phyloP scores from a whole-genome alignment of 2,113 vertebrate genomes.

The Odontesthes bonariensis region DNA sequence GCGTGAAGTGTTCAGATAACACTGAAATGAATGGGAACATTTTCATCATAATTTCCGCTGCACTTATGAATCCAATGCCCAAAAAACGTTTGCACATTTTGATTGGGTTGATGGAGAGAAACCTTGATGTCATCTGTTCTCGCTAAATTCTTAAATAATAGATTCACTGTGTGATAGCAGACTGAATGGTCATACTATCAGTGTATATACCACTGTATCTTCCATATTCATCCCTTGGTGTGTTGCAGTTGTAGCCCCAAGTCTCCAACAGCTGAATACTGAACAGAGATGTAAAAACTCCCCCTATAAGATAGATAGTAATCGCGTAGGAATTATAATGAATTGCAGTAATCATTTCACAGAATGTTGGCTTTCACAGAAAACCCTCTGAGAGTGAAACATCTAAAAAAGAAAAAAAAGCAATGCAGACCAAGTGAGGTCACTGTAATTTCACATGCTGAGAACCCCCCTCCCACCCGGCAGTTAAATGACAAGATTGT shows the following conservation, averaged over 20 bases:
- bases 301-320: constrained; percentile 14
- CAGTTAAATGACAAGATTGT: constrained; percentile 23
- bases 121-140: constrained; percentile 3
- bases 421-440: constrained; percentile 26
- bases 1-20: constrained; percentile 37
- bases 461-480: constrained; percentile 16
- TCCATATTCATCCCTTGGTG: constrained; percentile 12
- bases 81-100: constrained; percentile 41
- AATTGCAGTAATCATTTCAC: constrained; percentile 34
- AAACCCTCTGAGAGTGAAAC: constrained; percentile 9
- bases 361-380: constrained; percentile 5
- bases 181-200: constrained; percentile 2
- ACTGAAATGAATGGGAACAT: constrained; percentile 61
- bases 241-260: constrained; percentile 12
- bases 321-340: constrained; percentile 24
- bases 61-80: constrained; percentile 53
- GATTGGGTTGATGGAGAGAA: constrained; percentile 18
- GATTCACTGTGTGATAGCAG: constrained; percentile 12
- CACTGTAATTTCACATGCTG: constrained; percentile 34
- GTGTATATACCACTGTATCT: constrained; percentile 9
- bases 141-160: constrained; percentile 23
- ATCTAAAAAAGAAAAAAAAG: constrained; percentile 25
- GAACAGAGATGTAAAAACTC: constrained; percentile 18
- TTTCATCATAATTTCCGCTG: constrained; percentile 35
- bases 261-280: constrained; percentile 6